These are phyloP conservation scores for Oncorhynchus kisutch DNA, from an alignment of 2,113 vertebrate species.

Conservation along the genomic window DNA sequence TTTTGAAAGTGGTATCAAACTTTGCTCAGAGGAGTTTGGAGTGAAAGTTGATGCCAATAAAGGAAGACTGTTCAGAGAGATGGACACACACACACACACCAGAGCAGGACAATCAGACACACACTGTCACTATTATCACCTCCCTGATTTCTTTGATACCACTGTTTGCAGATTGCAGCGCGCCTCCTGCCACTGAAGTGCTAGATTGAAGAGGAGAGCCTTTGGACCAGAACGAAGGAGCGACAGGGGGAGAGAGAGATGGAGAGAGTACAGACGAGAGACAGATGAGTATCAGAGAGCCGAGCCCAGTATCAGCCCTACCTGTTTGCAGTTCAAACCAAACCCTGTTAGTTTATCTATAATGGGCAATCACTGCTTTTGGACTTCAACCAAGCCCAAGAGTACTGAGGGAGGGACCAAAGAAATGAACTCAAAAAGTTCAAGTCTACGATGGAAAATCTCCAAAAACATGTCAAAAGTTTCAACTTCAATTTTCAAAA, in stretches of 20 bases:
- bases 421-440: neutral
- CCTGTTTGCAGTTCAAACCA: slow-evolving; percentile 47
- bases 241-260: slow-evolving; percentile 24
- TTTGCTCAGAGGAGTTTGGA: neutral
- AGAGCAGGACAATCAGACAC: slow-evolving; percentile 33
- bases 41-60: neutral
- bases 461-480: too few species aligned
- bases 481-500: too few species aligned
- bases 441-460: too few species aligned
- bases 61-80: neutral
- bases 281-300: slow-evolving; percentile 41
- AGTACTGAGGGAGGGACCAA: slow-evolving; percentile 17
- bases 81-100: neutral
- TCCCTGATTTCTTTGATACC: slow-evolving; percentile 25
- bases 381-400: slow-evolving; percentile 37
- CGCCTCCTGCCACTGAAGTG: slow-evolving; percentile 28
- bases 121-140: slow-evolving; percentile 29
- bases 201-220: slow-evolving; percentile 44
- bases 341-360: slow-evolving; percentile 58
- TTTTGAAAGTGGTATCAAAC: neutral
- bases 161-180: slow-evolving; percentile 28
- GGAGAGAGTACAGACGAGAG: slow-evolving; percentile 33
- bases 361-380: slow-evolving; percentile 53
- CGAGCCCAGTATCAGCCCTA: slow-evolving; percentile 28
- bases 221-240: slow-evolving; percentile 25